Percentiles rank a stretch among this genome's conserved stretches.
phyloP scores from a whole-genome alignment of 2,113 vertebrate species.

The Cavia porcellus region DNA sequence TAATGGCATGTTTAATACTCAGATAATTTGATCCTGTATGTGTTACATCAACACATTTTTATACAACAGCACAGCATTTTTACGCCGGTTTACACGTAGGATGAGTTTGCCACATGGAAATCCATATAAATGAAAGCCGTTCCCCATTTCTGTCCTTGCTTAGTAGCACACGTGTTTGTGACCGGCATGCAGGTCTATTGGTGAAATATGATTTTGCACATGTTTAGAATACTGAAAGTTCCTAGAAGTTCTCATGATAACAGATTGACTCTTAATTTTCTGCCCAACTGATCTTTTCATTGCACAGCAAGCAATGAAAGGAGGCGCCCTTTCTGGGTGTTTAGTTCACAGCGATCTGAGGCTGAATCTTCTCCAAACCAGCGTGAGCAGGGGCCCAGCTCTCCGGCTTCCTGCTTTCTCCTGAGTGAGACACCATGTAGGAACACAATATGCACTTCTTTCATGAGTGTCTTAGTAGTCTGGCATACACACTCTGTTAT shows the following conservation, averaged over 20 bases:
- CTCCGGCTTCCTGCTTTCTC: background rate
- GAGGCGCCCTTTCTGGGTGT: background rate
- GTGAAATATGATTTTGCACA: background rate
- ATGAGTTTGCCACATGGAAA: background rate
- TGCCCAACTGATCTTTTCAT: constrained; percentile 11
- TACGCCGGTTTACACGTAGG: background rate
- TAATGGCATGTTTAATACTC: background rate
- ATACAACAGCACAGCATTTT: background rate
- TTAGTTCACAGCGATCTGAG: background rate
- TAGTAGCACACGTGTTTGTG: background rate
- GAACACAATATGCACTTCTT: background rate
- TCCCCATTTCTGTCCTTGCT: background rate
- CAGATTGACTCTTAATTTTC: background rate
- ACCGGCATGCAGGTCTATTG: background rate
- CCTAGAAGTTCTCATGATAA: background rate
- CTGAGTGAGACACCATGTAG: background rate
- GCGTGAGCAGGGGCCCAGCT: background rate
- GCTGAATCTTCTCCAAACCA: background rate
- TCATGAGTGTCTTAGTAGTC: background rate
- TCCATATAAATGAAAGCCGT: background rate
- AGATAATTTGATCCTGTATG: background rate
- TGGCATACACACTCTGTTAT: background rate
- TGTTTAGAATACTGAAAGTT: background rate
- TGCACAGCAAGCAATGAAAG: background rate
- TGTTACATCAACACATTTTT: background rate